phyloP scores from a whole-genome alignment of 2,797 vertebrate genomes.

The Crocidura indochinensis region DNA sequence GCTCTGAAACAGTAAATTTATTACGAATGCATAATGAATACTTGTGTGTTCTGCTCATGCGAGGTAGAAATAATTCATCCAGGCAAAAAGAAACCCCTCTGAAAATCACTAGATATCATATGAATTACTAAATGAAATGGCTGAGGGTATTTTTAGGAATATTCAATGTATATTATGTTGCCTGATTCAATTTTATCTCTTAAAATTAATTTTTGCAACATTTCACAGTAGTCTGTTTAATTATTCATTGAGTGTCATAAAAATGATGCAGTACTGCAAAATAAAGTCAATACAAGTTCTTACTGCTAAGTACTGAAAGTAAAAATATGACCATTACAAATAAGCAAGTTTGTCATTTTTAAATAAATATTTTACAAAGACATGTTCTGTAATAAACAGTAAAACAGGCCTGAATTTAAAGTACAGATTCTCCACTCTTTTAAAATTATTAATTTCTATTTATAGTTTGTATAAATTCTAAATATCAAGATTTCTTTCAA shows the following conservation, averaged over 20 bases:
- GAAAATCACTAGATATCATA: slow-evolving; percentile 84
- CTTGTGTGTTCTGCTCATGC: slow-evolving; percentile 69
- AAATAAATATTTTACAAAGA: neutral
- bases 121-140: slow-evolving; percentile 86
- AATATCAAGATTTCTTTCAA: slow-evolving; percentile 39
- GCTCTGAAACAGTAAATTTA: slow-evolving; percentile 76
- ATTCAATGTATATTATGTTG: slow-evolving; percentile 79
- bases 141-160: slow-evolving; percentile 87
- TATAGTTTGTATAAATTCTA: slow-evolving; percentile 62
- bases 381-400: neutral
- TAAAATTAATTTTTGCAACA: slow-evolving; percentile 86
- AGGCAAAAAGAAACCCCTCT: slow-evolving; percentile 84
- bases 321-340: slow-evolving; percentile 87
- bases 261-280: slow-evolving; percentile 82
- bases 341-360: slow-evolving; percentile 58
- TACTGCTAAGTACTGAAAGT: slow-evolving; percentile 83
- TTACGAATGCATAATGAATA: slow-evolving; percentile 29
- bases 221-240: slow-evolving; percentile 87
- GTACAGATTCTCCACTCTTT: slow-evolving; percentile 11
- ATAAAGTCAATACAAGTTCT: slow-evolving; percentile 82
- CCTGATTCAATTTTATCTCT: slow-evolving; percentile 88
- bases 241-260: slow-evolving; percentile 84
- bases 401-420: slow-evolving; percentile 10
- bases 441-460: slow-evolving; percentile 56
- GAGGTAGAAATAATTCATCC: slow-evolving; percentile 83